Evolutionary conservation across 1,140 invertebrate genomes (phyloP).

Genomic region (Drosophila cardini): DNA sequence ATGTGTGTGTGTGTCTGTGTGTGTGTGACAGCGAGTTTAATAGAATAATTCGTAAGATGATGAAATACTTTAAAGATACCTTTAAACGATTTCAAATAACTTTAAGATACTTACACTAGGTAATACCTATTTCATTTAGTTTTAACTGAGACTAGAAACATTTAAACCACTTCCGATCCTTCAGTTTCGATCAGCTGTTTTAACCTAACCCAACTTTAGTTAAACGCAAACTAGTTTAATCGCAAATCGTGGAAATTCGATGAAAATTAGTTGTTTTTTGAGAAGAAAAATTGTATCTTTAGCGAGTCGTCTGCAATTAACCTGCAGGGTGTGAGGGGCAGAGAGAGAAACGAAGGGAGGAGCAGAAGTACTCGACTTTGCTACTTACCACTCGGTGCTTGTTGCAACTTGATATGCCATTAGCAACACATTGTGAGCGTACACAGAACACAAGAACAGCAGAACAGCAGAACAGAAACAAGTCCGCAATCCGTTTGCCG

Average conservation of each 20-base stretch:
- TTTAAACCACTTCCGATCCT: too few species aligned
- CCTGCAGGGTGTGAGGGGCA: conserved; percentile 8
- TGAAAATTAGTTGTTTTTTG: not conserved
- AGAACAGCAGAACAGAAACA: not conserved
- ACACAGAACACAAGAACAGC: not conserved
- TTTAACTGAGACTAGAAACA: too few species aligned
- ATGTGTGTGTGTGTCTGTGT: not conserved
- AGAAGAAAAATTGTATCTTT: conserved; percentile 28
- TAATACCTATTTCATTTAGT: too few species aligned
- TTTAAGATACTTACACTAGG: too few species aligned
- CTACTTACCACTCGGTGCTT: conserved; percentile 25
- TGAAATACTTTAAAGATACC: conserved; percentile 2
- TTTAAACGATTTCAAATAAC: too few species aligned
- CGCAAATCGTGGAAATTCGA: not conserved
- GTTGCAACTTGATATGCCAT: conserved; percentile 54
- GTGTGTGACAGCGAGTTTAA: not conserved
- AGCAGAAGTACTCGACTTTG: conserved; percentile 11
- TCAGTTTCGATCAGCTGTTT: too few species aligned
- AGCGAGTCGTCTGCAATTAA: conserved; percentile 44
- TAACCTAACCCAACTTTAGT: not conserved
- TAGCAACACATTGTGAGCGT: conserved; percentile 46
- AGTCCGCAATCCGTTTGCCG: conserved; percentile 9
- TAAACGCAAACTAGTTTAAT: not conserved
- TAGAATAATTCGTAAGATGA: not conserved
- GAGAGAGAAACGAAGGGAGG: too few species aligned